Conservation (phyloP, 2,113 vertebrate species). For the Tragelaphus strepsiceros region DNA sequence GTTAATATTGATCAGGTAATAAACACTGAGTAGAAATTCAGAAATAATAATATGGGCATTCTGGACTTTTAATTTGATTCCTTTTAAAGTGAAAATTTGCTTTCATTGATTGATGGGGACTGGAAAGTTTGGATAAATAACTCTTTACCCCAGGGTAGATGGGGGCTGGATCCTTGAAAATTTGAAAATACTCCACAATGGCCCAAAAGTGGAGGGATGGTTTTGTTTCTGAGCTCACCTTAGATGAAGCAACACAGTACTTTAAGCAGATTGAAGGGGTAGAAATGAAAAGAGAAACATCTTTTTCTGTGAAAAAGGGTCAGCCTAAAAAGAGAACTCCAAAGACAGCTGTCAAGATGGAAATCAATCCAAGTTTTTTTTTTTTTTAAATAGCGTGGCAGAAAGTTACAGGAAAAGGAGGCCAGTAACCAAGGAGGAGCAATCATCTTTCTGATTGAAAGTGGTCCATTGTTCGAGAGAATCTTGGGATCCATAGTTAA, state of each 20-base stretch:
- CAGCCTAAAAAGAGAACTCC: neutral
- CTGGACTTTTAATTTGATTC: neutral
- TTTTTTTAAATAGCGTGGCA: neutral
- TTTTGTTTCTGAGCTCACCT: neutral
- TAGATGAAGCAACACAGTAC: neutral
- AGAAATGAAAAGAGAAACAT: neutral
- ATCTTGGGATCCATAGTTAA: neutral
- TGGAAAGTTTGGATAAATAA: neutral
- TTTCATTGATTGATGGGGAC: rapidly evolving
- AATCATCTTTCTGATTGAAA: neutral
- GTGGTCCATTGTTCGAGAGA: rapidly evolving
- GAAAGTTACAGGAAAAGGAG: neutral
- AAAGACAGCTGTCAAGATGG: neutral
- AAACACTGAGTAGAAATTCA: neutral
- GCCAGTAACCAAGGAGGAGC: neutral
- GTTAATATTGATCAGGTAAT: neutral
- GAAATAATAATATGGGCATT: neutral
- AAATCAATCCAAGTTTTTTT: neutral
- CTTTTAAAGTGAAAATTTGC: neutral
- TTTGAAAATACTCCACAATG: rapidly evolving
- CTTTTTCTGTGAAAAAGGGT: neutral
- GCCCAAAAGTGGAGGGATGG: no score
- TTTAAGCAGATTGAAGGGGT: neutral
- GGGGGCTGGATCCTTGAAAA: neutral
- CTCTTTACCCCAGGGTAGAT: no score